These are phyloP conservation scores for Callithrix jacchus DNA, from an alignment of 2,113 vertebrate genomes.

Conservation along the genomic window DNA sequence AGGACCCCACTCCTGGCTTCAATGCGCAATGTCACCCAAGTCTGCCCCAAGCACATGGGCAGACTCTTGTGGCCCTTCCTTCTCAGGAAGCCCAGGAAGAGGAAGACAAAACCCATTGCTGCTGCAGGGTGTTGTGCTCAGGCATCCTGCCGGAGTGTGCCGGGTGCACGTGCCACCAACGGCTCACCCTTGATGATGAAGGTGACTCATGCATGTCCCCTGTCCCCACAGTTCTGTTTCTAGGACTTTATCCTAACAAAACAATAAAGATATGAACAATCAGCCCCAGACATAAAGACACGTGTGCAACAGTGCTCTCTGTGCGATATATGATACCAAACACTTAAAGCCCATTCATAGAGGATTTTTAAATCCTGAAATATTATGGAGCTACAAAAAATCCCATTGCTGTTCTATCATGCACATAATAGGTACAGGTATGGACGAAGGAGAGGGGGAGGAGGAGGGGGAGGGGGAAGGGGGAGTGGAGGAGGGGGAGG, in stretches of 20 bases:
- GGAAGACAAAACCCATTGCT: rapidly evolving
- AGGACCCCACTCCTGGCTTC: too few species aligned
- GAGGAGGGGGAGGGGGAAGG: too few species aligned
- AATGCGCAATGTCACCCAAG: not conserved
- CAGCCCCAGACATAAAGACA: not conserved
- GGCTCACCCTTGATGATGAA: too few species aligned
- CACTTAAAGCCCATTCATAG: not conserved
- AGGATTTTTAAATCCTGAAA: not conserved
- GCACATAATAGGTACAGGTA: rapidly evolving
- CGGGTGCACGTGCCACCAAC: rapidly evolving
- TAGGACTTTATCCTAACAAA: not conserved
- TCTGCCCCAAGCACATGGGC: not conserved
- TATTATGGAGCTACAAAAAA: not conserved
- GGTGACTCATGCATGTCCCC: rapidly evolving
- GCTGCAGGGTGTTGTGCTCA: too few species aligned
- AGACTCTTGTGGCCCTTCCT: not conserved
- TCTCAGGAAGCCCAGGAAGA: not conserved
- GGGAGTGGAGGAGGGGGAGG: not conserved
- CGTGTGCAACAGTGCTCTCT: not conserved
- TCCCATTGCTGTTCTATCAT: rapidly evolving
- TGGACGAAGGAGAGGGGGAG: not conserved
- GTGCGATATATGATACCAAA: not conserved
- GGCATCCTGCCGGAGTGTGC: not conserved
- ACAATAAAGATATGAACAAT: not conserved
- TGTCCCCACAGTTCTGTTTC: not conserved